Evolutionary conservation across 2,888 invertebrate species (phyloP).

Genomic region (Ophion costatus): DNA sequence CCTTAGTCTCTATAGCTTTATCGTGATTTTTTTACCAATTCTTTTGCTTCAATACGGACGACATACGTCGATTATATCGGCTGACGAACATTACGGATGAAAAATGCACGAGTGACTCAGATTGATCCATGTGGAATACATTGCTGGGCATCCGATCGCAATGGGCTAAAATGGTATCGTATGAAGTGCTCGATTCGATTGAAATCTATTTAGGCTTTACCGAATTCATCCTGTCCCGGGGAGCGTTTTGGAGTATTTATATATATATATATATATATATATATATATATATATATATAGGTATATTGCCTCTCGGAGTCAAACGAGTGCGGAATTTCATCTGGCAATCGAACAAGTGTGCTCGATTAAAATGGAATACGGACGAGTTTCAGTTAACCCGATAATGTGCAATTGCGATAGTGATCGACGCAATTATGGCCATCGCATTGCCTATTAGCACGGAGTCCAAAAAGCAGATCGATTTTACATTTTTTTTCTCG

Average conservation of each 20-base stretch:
- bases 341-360: background rate
- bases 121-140: background rate
- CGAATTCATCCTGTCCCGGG: background rate
- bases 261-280: background rate
- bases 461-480: no score
- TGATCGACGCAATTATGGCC: background rate
- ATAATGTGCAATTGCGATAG: background rate
- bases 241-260: background rate
- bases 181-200: background rate
- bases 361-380: background rate
- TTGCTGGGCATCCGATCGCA: background rate
- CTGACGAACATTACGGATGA: background rate
- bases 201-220: background rate
- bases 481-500: no score
- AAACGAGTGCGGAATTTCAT: background rate
- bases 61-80: background rate
- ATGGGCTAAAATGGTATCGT: background rate
- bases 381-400: background rate
- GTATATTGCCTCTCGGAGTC: background rate
- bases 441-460: background rate
- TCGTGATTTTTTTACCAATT: constrained; percentile 18
- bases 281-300: background rate
- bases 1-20: background rate
- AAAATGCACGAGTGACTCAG: constrained; percentile 26
- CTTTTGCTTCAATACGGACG: background rate